Conservation (phyloP, 1,140 invertebrate species). For the Ericerus pela region DNA sequence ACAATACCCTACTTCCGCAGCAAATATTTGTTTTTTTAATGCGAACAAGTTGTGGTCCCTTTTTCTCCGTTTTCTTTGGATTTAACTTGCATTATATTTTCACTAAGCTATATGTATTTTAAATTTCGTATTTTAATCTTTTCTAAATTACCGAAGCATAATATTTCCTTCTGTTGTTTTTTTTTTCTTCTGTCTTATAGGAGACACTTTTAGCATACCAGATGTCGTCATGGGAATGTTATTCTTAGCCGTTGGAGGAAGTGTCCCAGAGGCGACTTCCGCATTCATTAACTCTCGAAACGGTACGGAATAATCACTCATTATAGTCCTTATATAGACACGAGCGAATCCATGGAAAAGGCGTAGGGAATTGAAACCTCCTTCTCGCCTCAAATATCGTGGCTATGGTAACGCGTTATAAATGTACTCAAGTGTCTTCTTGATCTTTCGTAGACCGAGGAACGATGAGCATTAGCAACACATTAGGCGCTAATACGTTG, state of each 20-base stretch:
- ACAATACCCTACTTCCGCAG: no score
- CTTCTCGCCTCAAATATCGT: not conserved
- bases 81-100: conserved; percentile 24
- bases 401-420: not conserved
- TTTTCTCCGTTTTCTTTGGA: conserved; percentile 30
- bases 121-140: not conserved
- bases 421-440: not conserved
- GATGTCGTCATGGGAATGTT: conserved; percentile 83
- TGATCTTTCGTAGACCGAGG: conserved; percentile 47
- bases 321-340: not conserved
- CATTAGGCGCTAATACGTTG: conserved; percentile 66
- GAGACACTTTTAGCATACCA: conserved; percentile 55
- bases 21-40: no score
- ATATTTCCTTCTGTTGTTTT: not conserved
- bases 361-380: not conserved
- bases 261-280: conserved; percentile 73
- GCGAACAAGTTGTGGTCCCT: no score
- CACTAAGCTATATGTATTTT: not conserved
- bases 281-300: conserved; percentile 62
- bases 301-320: conserved; percentile 29
- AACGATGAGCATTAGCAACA: conserved; percentile 70
- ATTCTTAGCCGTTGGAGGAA: conserved; percentile 69
- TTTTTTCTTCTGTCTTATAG: conserved; percentile 29
- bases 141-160: not conserved
- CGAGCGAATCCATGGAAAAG: not conserved